Percentiles rank a stretch among this genome's conserved stretches.
Evolutionary conservation across 2,888 invertebrate species (phyloP).

Genomic region (Callyntrura sp.): DNA sequence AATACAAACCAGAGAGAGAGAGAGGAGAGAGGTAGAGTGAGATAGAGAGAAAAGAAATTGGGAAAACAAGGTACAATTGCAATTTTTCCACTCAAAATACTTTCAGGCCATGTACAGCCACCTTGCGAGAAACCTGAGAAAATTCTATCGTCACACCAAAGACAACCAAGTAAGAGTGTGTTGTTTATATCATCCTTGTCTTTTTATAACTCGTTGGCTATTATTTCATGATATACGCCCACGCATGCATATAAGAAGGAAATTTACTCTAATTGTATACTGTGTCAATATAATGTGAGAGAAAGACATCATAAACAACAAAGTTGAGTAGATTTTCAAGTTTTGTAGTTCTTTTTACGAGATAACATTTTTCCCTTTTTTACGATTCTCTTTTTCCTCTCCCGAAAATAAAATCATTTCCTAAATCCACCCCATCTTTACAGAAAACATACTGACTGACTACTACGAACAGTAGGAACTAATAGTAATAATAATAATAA

Average conservation of each 20-base stretch:
- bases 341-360: not conserved
- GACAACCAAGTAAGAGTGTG: not conserved
- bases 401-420: conserved; percentile 4
- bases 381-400: not conserved
- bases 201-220: not conserved
- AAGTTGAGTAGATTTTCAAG: not conserved
- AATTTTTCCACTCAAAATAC: conserved; percentile 28
- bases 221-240: conserved; percentile 3
- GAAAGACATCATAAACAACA: not conserved
- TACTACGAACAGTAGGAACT: not conserved
- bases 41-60: not conserved
- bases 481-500: conserved; percentile 5
- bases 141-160: not conserved
- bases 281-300: not conserved
- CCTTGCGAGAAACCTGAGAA: conserved; percentile 48
- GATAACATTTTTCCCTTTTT: not conserved
- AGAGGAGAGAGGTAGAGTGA: conserved; percentile 44
- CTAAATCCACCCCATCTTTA: not conserved
- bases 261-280: not conserved
- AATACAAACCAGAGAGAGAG: conserved; percentile 22
- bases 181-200: not conserved
- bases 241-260: conserved; percentile 13
- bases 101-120: conserved; percentile 39
- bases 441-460: not conserved
- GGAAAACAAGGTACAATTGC: not conserved